phyloP scores from a whole-genome alignment of 2,797 vertebrate species.

The Acanthopagrus latus region DNA sequence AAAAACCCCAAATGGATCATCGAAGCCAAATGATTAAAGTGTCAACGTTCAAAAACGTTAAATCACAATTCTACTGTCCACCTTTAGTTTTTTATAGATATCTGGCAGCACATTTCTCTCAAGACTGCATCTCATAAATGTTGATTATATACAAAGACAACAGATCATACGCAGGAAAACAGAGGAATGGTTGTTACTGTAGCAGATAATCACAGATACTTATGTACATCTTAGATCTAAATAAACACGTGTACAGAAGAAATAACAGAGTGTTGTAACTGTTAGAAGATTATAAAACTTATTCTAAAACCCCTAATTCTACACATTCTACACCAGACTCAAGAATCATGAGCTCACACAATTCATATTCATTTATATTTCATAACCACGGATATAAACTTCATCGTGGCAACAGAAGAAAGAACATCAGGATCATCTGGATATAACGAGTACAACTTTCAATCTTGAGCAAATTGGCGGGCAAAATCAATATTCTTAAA shows the following conservation, averaged over 20 bases:
- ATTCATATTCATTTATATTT: too few species aligned
- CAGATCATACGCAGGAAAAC: neutral
- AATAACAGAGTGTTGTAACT: neutral
- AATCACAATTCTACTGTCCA: neutral
- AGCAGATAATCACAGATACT: neutral
- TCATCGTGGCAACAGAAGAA: too few species aligned
- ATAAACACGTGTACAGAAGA: slow-evolving; percentile 16
- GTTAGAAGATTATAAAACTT: neutral
- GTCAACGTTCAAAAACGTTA: too few species aligned
- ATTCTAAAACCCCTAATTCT: slow-evolving; percentile 18
- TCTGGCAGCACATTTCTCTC: neutral
- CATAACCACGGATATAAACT: too few species aligned
- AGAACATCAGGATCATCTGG: neutral
- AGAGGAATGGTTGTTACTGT: neutral
- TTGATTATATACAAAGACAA: slow-evolving; percentile 2
- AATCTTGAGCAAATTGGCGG: neutral
- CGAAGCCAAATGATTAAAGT: neutral
- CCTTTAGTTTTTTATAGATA: neutral
- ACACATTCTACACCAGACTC: neutral
- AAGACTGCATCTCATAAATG: neutral
- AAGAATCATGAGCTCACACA: too few species aligned
- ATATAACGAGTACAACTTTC: neutral
- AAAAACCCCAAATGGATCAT: neutral
- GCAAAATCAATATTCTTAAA: slow-evolving; percentile 4
- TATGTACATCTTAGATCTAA: slow-evolving; percentile 12